phyloP scores from a whole-genome alignment of 2,113 vertebrate species.

The Natator depressus region DNA sequence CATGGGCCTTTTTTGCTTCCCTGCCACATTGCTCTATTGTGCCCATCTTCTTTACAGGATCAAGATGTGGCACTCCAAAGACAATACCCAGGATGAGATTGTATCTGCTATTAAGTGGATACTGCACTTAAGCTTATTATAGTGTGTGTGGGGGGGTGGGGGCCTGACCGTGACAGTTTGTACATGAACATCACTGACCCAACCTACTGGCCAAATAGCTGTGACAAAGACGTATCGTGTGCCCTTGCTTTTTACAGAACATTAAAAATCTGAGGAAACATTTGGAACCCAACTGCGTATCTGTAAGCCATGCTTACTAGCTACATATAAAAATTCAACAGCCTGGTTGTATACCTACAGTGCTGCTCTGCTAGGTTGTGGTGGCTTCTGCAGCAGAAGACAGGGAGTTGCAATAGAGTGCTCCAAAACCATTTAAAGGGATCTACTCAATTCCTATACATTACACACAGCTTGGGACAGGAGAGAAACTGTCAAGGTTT shows the following conservation, averaged over 20 bases:
- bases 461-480: neutral
- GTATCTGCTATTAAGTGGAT: no score
- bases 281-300: no score
- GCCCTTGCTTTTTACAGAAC: no score
- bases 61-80: neutral
- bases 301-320: neutral
- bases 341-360: neutral
- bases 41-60: no score
- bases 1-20: neutral
- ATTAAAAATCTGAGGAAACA: no score
- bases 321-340: neutral
- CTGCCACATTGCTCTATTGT: no score
- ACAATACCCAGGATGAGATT: neutral
- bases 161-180: no score
- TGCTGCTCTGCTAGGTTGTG: neutral
- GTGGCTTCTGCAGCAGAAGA: neutral
- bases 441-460: neutral
- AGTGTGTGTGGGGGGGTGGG: no score
- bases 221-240: no score
- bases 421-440: neutral
- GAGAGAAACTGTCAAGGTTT: neutral
- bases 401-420: neutral
- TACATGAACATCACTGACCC: no score
- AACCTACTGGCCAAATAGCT: no score
- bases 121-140: no score